A percentile compares a stretch with the other conserved stretches of the same genome.
phyloP scores from a whole-genome alignment of 1,140 invertebrate genomes.

The Zaprionus vittiger region DNA sequence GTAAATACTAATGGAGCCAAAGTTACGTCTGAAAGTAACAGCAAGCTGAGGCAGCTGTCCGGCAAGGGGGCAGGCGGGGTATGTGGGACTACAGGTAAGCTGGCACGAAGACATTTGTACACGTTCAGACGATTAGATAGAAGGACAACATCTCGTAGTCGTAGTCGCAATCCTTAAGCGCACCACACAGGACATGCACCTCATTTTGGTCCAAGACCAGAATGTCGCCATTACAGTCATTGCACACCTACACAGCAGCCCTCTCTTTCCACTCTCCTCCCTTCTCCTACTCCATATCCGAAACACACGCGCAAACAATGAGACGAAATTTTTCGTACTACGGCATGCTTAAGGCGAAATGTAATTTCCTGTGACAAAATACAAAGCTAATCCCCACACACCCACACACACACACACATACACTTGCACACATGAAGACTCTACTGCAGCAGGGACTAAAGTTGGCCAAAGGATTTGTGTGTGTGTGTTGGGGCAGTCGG shows the following conservation, averaged over 20 bases:
- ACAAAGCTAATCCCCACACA: conserved; percentile 77
- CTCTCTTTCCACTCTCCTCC: not conserved
- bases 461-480: conserved; percentile 71
- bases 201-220: conserved; percentile 40
- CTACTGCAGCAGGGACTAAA: conserved; percentile 48
- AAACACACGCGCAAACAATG: conserved; percentile 65
- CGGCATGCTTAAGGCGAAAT: conserved; percentile 78
- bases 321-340: conserved; percentile 76
- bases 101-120: conserved; percentile 48
- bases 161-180: conserved; percentile 41
- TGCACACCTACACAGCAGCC: conserved; percentile 29
- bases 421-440: not conserved
- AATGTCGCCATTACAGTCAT: conserved; percentile 37
- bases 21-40: conserved; percentile 36
- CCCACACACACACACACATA: conserved; percentile 36
- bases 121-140: conserved; percentile 75
- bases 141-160: conserved; percentile 39
- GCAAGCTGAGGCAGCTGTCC: conserved; percentile 5
- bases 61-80: not conserved
- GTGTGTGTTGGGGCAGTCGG: conserved; percentile 27
- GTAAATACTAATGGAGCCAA: conserved; percentile 69
- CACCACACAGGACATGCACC: conserved; percentile 44
- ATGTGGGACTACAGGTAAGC: conserved; percentile 17
- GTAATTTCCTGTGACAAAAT: conserved; percentile 83
- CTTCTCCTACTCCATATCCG: not conserved